Evolutionary conservation across 2,113 vertebrate genomes (phyloP).

Genomic region (Martes martes): DNA sequence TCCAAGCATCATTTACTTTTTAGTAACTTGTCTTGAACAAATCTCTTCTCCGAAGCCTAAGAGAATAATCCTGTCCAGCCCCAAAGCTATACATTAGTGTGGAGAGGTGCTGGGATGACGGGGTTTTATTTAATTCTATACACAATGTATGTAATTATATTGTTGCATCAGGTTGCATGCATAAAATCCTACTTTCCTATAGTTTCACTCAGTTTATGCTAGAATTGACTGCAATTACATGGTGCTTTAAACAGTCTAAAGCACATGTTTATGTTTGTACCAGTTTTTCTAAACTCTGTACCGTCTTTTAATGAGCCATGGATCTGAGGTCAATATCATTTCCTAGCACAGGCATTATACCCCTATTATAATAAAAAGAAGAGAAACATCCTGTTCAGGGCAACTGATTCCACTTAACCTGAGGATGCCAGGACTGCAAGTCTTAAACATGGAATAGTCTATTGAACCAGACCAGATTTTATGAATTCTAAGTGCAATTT

Average conservation of each 20-base stretch:
- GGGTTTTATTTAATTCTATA: neutral
- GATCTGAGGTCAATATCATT: conserved; percentile 1
- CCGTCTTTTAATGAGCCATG: neutral
- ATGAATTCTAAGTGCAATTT: neutral
- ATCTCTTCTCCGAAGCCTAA: neutral
- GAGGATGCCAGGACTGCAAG: neutral
- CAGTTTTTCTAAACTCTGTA: neutral
- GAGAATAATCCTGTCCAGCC: neutral
- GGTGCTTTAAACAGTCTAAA: conserved; percentile 2
- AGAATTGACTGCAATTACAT: neutral
- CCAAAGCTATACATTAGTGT: neutral
- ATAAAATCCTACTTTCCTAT: neutral
- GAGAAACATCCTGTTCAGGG: neutral
- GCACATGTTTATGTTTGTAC: neutral
- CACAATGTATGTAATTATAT: neutral
- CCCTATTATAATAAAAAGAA: neutral
- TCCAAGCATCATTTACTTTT: neutral
- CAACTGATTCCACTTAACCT: neutral
- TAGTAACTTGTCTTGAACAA: neutral
- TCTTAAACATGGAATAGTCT: neutral
- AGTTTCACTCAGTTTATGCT: neutral
- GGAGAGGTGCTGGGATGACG: neutral
- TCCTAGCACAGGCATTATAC: neutral
- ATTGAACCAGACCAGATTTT: neutral
- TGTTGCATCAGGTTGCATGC: neutral